Base-by-base conservation (phyloP, 2,888 invertebrate species). In the Rhorus exstirpatorius region DNA sequence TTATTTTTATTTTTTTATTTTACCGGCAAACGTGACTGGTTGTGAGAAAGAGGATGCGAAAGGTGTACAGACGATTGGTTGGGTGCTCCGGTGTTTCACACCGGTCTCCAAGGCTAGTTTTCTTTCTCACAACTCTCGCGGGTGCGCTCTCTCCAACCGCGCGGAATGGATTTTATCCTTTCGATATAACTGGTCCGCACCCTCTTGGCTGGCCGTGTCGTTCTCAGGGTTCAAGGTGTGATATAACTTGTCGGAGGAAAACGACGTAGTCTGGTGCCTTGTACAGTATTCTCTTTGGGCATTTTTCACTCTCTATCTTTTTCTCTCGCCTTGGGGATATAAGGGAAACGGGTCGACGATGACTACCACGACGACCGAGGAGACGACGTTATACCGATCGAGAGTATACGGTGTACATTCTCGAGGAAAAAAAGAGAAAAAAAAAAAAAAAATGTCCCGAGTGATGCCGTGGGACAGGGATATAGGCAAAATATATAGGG, bases 161-260 rank as follows among this genome's bases (percentile, higher is more conserved):
- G 53, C 76, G 46, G 68, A 82, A 76, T 79, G 72, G 71, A 79
- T 76, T 84, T 81, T 77, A 83, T 84, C 72, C 65, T 81, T 79
- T 76, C 71, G 67, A 84, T 74, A 83, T 83, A 81, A 77, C 78
- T 79, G 76, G 78, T 76, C 65, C 19, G 31, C 19, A 44, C 46
- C 53, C 49, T 49, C 63, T 58, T 41, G 68, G 51, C 53, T 58
- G 55, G 55, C 35, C 44, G 61, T 63, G 86, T 86, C 86, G 83
- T 85, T 86, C 76, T 76, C 85, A 87, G 85, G 83, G 79, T 85
- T 83, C 80, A 63, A 72, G 80, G 81, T 79, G 84, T 77, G 86
- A 86, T 87, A 86, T 86, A 86, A 86, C 86, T 87, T 84, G 87
- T 87, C 87, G 85, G 80, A 81, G 83, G 83, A 84, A 86, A 86